These are phyloP conservation scores for Antitype chi DNA, from an alignment of 2,888 invertebrate species.

Conservation along the genomic window DNA sequence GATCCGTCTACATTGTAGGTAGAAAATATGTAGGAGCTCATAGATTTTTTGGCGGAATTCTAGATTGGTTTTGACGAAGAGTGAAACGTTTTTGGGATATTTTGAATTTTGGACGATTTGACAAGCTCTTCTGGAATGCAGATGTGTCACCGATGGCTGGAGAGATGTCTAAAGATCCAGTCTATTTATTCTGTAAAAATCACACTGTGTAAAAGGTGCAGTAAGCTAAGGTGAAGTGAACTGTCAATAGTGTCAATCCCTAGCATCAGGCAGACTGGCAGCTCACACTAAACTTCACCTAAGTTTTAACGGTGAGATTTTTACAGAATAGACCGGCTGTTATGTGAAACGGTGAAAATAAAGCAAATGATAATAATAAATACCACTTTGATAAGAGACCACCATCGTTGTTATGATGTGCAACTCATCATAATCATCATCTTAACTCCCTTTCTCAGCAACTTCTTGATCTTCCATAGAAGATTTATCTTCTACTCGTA, in stretches of 20 bases:
- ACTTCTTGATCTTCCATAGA: not conserved
- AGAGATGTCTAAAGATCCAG: not conserved
- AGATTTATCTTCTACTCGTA: not conserved
- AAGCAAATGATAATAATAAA: too few relatives aligned
- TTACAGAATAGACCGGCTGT: too few relatives aligned
- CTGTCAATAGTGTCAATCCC: too few relatives aligned
- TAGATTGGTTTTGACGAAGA: not conserved
- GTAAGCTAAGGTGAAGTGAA: too few relatives aligned
- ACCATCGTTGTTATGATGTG: not conserved
- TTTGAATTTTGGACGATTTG: not conserved
- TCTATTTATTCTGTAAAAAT: too few relatives aligned
- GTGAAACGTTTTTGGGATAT: not conserved
- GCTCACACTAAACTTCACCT: too few relatives aligned
- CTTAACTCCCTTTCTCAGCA: too few relatives aligned
- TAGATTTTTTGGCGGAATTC: slow-evolving; percentile 15
- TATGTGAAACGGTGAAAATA: not conserved
- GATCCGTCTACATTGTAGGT: slow-evolving; percentile 67
- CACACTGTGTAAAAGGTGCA: too few relatives aligned
- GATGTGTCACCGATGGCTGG: not conserved
- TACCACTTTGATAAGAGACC: not conserved
- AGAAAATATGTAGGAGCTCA: slow-evolving; percentile 37
- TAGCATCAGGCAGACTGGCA: too few relatives aligned
- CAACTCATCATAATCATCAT: too few relatives aligned
- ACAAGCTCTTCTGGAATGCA: not conserved
- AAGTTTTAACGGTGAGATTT: too few relatives aligned